Conservation (phyloP, 2,113 vertebrate species). For the Cyprinus carpio region DNA sequence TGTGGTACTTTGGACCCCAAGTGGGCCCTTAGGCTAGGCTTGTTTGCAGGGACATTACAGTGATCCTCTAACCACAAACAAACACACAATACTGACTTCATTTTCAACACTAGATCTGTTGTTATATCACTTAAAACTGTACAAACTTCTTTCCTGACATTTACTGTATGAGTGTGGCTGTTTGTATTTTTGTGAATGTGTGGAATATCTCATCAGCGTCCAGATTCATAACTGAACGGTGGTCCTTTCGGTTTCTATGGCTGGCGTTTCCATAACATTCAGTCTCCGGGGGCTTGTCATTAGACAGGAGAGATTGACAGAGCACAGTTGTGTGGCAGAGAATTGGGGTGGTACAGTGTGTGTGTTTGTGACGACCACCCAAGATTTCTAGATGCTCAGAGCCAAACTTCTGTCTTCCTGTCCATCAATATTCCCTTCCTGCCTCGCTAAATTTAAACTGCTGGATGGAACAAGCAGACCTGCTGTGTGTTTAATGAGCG, state of each 20-base stretch:
- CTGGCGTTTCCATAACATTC: conserved; percentile 27
- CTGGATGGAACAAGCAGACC: neutral
- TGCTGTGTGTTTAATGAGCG: conserved; percentile 28
- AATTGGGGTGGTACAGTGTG: neutral
- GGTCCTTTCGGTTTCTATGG: neutral
- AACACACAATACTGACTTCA: neutral
- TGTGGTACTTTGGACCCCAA: neutral
- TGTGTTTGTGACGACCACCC: conserved; percentile 13
- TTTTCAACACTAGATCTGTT: neutral
- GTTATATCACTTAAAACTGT: neutral
- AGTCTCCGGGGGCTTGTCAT: conserved; percentile 2
- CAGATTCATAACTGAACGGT: neutral
- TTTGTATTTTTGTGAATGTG: neutral
- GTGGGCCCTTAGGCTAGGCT: no score
- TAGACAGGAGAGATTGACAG: conserved; percentile 23
- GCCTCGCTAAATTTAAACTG: neutral
- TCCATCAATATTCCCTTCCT: conserved; percentile 30
- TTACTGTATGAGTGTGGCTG: neutral
- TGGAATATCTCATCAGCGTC: neutral
- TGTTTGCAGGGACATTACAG: no score
- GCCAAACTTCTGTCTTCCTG: conserved; percentile 36
- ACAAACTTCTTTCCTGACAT: neutral
- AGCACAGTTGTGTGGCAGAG: conserved; percentile 10
- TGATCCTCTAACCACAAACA: neutral
- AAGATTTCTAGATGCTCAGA: neutral